Base-by-base conservation (phyloP, 2,113 vertebrate species). In the Struthidea cinerea region DNA sequence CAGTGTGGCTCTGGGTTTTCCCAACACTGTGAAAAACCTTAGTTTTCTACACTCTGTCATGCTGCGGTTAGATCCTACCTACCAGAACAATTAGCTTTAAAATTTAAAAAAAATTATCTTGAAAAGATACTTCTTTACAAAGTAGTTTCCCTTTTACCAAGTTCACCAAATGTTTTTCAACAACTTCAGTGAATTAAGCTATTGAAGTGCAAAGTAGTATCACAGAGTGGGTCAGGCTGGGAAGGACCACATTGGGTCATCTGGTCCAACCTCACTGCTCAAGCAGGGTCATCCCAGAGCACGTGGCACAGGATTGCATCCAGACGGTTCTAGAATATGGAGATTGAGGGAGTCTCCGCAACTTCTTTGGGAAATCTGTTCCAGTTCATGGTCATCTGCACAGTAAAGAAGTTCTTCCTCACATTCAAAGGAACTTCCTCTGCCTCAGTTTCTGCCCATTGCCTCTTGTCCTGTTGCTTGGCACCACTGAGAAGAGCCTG, bases 1-100 rank as follows among this genome's bases (percentile, higher is more conserved):
- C 9, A 20, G 13, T 32, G 16, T 55, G 46, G 39, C 33, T 13
- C 44, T 21, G 27, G 33, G 19, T 70, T 70, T 79, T 83, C 59
- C 37, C 59, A 77, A 32, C 3, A 7, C 23, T n/a, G 7, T 30
- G 39, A 23, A 70, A 80, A 88, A 30, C 26, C 49, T 57, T 79
- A 0, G 0, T 39, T 83, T 37, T 80, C 32, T 68, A 11, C 7
- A 3, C 26, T 70, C 37, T 30, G 37, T n/a, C 32, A 47, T 35
- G n/a, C 44, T 49, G 42, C 60, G 91, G 7, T 69, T 87, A 69
- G 50, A 35, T 42, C 27, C 30, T 30, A 42, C 42, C 47, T 73
- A 69, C 15, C 16, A 10, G 30, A 77, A 83, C 0, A 41, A 28
- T 24, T 65, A 27, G 12, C 63, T 85, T 85, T 46, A 71, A 59